Percentiles rank a stretch among this genome's conserved stretches.
phyloP scores from a whole-genome alignment of 2,797 vertebrate genomes.

The Hylomyscus alleni region DNA sequence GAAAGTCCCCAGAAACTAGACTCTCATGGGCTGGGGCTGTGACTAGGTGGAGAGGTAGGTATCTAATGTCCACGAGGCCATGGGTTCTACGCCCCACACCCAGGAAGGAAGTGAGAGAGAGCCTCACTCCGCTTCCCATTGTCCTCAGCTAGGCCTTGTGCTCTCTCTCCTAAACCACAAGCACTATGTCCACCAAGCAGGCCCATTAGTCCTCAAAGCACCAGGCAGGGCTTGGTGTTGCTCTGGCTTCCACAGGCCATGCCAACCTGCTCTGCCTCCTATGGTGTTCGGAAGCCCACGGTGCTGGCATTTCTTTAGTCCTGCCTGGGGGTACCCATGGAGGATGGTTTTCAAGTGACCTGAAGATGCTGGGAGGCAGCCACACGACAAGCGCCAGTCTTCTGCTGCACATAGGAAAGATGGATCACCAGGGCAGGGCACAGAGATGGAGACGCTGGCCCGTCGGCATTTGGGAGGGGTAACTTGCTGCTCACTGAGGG shows the following conservation, averaged over 20 bases:
- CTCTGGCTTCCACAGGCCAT: not conserved
- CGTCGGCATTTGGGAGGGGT: accelerated
- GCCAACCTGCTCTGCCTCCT: not conserved
- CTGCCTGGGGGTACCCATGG: not conserved
- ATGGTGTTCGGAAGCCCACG: accelerated
- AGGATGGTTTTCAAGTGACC: not conserved
- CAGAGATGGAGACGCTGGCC: not conserved
- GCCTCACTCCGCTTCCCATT: not conserved
- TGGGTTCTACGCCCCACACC: not conserved
- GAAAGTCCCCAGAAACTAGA: not conserved
- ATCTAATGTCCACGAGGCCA: not conserved
- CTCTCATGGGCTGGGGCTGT: not conserved
- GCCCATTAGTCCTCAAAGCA: slow-evolving; percentile 42
- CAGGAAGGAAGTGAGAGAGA: not conserved
- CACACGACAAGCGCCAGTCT: not conserved
- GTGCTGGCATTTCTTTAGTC: not conserved
- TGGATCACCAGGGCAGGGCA: not conserved
- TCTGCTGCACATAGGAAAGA: not conserved
- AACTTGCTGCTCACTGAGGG: not conserved
- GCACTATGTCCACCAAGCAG: not conserved
- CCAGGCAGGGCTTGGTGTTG: not conserved
- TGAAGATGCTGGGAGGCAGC: not conserved
- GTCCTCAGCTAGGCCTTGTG: slow-evolving; percentile 7
- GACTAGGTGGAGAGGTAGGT: not conserved
- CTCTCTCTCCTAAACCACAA: not conserved